Evolutionary conservation across 2,888 invertebrate species (phyloP).

Genomic region (Nowickia ferox): DNA sequence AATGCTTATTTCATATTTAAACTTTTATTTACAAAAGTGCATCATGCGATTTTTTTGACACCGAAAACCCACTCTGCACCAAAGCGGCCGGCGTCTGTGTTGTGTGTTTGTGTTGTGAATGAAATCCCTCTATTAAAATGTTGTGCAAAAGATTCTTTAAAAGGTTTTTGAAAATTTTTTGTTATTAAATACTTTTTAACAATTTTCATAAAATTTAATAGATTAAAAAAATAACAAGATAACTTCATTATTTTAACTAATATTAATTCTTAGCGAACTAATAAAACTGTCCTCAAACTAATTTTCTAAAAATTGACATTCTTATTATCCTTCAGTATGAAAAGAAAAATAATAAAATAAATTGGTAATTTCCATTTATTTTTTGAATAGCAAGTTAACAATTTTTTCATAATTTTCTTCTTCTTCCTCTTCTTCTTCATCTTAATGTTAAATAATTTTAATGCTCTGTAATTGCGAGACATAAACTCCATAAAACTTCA

Average conservation of each 20-base stretch:
- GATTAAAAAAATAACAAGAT: background rate
- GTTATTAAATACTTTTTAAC: no score
- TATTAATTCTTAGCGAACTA: background rate
- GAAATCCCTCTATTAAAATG: no score
- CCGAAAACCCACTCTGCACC: no score
- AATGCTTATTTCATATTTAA: no score
- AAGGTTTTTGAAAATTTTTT: no score
- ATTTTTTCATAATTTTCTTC: slow-evolving; percentile 1
- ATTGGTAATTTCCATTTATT: background rate
- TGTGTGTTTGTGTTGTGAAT: no score
- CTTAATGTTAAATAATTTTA: slow-evolving; percentile 24
- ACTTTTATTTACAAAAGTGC: no score
- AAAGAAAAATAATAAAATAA: background rate
- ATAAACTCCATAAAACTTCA: slow-evolving; percentile 15
- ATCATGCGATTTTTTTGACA: no score
- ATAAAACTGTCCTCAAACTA: slow-evolving; percentile 23
- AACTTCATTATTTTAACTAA: background rate
- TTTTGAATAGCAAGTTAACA: slow-evolving; percentile 17
- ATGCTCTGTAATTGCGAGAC: slow-evolving; percentile 39
- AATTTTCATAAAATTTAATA: background rate
- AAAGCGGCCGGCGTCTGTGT: no score
- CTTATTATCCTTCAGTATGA: slow-evolving; percentile 43
- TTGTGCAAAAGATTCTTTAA: no score
- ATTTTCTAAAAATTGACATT: slow-evolving; percentile 24
- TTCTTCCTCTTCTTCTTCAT: background rate